A percentile compares a stretch with the other conserved stretches of the same genome.
These are phyloP conservation scores for Blastomussa wellsi DNA, from an alignment of 92 coral and sea anemone genomes.

Conservation along the genomic window DNA sequence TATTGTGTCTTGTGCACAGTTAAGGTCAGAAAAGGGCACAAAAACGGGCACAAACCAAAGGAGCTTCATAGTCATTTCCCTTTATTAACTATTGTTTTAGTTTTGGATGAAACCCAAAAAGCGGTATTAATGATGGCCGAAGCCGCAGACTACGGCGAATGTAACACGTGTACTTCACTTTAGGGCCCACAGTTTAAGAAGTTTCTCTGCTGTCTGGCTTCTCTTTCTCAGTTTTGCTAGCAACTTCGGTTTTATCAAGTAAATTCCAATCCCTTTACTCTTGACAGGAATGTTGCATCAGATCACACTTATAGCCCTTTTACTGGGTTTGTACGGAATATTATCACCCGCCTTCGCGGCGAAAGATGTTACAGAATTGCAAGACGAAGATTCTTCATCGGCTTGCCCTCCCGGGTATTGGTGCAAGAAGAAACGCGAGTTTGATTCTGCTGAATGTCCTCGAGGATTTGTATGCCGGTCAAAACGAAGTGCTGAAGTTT, in stretches of 20 bases:
- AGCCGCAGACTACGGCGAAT: not conserved
- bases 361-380: conserved; percentile 1
- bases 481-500: conserved; percentile 42
- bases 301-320: conserved; percentile 37
- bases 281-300: conserved; percentile 51
- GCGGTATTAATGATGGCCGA: not conserved
- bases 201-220: not conserved
- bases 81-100: not conserved
- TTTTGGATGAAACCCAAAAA: not conserved
- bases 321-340: conserved; percentile 51
- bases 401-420: conserved; percentile 63
- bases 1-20: no score
- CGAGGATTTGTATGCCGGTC: conserved; percentile 60
- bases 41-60: no score
- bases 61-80: no score
- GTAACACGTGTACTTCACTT: not conserved
- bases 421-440: conserved; percentile 62
- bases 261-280: not conserved
- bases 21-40: no score
- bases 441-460: conserved; percentile 58
- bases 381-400: not conserved
- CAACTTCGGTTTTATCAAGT: not conserved
- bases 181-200: no score
- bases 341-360: conserved; percentile 29
- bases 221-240: not conserved